Evolutionary conservation across 2,797 vertebrate genomes (phyloP), one percentile per base, ranked within the genome.

Genomic region (Nyctibius grandis): DNA sequence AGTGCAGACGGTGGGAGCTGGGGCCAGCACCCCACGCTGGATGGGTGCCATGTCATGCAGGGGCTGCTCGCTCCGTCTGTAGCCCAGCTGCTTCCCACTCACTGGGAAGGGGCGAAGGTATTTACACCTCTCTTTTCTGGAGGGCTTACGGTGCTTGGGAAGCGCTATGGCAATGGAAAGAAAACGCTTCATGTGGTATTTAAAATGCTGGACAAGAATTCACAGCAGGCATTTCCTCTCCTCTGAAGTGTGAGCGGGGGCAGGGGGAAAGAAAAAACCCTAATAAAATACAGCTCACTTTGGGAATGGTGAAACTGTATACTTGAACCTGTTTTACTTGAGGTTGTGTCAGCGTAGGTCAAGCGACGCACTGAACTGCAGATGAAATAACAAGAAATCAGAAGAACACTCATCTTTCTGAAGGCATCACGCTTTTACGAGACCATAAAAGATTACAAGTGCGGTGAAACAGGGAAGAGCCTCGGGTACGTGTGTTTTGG

Each of bases 121-220:
- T 92, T 96, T 85, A 36, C 50, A 86, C 38, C 48, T 94, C 70
- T 81, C 29, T 34, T 50, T 95, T 48, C 65, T 82, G 81, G 57
- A 91, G 64, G 70, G 38, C 40, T 72, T 59, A 5, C 2, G 5
- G 59, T 67, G 75, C 77, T 69, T 38, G 47, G 91, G 91, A 74
- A 85, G 42, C 56, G 76, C 63, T 70, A 67, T 77, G 69, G 22
- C 5, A 1, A 3, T 57, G 75, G 78, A 61, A 85, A 77, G 82
- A 54, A 84, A 89, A 42, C 3, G 0, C 50, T 94, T 94, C 6
- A 3, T 69, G 38, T 65, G 67, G 57, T 88, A 65, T 91, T 96
- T 93, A 65, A 88, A 86, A 79, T 79, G 38, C 74, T 93, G 83
- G 88, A 59, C 56, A 75, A 33, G 78, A 91, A 94, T 96, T 96